These are phyloP conservation scores for Hypanus sabinus DNA, from an alignment of 2,113 vertebrate genomes.

Conservation along the genomic window DNA sequence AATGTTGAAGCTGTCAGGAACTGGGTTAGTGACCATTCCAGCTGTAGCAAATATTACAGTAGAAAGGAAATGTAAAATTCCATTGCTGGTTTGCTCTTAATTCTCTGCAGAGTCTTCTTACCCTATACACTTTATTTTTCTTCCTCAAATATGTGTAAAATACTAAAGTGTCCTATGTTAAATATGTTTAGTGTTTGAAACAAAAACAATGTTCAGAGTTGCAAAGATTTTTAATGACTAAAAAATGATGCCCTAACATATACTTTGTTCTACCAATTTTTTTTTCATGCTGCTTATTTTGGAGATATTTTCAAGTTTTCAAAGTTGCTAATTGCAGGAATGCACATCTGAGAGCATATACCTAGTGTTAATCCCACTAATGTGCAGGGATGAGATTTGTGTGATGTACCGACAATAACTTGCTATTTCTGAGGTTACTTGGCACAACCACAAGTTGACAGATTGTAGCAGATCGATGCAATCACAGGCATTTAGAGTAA, in stretches of 20 bases:
- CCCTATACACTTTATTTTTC: not conserved
- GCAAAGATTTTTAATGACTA: not conserved
- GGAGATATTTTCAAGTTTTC: not conserved
- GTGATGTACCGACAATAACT: not conserved
- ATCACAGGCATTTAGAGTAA: not conserved
- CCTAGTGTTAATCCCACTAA: not conserved
- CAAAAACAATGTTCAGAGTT: not conserved
- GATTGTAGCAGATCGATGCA: not conserved
- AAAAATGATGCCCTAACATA: not conserved
- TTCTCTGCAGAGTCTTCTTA: too few relatives aligned
- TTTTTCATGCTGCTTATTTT: not conserved
- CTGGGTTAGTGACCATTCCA: not conserved
- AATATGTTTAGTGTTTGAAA: not conserved
- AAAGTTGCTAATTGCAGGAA: not conserved
- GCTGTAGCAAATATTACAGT: not conserved
- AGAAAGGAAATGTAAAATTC: not conserved
- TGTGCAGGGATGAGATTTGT: not conserved
- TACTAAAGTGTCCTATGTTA: not conserved
- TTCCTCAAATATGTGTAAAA: not conserved
- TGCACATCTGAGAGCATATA: not conserved
- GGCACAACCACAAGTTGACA: not conserved
- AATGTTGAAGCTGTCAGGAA: not conserved
- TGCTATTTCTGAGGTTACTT: not conserved
- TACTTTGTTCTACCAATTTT: not conserved
- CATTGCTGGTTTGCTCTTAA: not conserved